phyloP scores from a whole-genome alignment of 1,140 invertebrate species.

The Cotesia glomerata region DNA sequence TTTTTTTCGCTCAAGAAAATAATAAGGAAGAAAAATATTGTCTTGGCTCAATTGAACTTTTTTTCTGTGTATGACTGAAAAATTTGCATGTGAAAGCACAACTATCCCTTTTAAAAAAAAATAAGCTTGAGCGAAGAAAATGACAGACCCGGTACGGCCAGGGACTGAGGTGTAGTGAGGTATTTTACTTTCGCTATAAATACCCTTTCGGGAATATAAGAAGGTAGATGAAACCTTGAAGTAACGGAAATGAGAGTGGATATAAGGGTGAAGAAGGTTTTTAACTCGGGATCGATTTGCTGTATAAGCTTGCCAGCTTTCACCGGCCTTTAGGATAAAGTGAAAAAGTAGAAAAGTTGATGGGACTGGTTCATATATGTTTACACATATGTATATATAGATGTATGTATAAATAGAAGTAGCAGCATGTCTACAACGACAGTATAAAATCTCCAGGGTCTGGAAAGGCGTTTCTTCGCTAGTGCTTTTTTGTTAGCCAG shows the following conservation, averaged over 20 bases:
- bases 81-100: slow-evolving; percentile 31
- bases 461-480: slow-evolving; percentile 6
- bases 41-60: too few relatives aligned
- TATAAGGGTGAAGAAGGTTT: not conserved
- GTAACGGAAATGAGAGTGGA: not conserved
- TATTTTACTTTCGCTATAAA: slow-evolving; percentile 20
- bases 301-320: slow-evolving; percentile 1
- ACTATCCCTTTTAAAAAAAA: not conserved
- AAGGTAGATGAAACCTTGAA: not conserved
- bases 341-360: slow-evolving; percentile 22
- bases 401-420: not conserved
- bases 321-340: slow-evolving; percentile 16
- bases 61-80: too few relatives aligned
- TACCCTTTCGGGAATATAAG: not conserved
- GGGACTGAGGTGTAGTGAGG: not conserved
- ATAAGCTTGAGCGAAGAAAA: not conserved
- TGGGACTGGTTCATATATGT: not conserved
- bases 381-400: not conserved
- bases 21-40: too few relatives aligned
- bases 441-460: not conserved
- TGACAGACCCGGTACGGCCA: not conserved
- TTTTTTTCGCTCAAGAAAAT: too few relatives aligned
- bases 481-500: slow-evolving; percentile 17
- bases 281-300: slow-evolving; percentile 17
- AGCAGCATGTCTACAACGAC: too few relatives aligned